phyloP scores from a whole-genome alignment of 1,140 invertebrate genomes.

The Drosophila eugracilis region DNA sequence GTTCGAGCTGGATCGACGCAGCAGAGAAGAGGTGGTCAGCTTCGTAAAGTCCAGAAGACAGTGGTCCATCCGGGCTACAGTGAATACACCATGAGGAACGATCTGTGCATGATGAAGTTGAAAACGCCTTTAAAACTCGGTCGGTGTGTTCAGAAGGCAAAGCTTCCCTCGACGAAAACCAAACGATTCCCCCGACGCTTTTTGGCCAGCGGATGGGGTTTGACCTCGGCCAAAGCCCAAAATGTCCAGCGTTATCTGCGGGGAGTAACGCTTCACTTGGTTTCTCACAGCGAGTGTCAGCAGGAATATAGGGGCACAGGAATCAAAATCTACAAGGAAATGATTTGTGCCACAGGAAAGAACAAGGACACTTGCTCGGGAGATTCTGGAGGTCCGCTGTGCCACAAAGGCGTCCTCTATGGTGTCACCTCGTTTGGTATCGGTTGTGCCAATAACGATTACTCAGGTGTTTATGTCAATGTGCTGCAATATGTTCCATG shows the following conservation, averaged over 20 bases:
- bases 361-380: conserved; percentile 68
- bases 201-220: conserved; percentile 62
- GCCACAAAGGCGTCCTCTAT: conserved; percentile 7
- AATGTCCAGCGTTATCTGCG: conserved; percentile 46
- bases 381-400: conserved; percentile 61
- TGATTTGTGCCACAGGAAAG: conserved; percentile 47
- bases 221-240: conserved; percentile 25
- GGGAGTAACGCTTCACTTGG: conserved; percentile 17
- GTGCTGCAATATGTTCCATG: conserved; percentile 17
- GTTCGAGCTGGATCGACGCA: conserved; percentile 54
- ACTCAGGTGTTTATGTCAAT: conserved; percentile 52
- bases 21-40: conserved; percentile 51
- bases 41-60: conserved; percentile 27
- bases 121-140: conserved; percentile 26
- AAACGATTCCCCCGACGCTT: conserved; percentile 23
- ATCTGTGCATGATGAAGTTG: conserved; percentile 60
- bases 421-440: conserved; percentile 65
- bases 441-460: conserved; percentile 46
- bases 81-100: conserved; percentile 49
- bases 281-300: conserved; percentile 5
- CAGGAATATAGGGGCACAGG: conserved; percentile 21
- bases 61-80: conserved; percentile 41
- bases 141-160: conserved; percentile 15
- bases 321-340: conserved; percentile 43
- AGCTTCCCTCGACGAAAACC: conserved; percentile 10